Evolutionary conservation across 2,797 vertebrate species (phyloP).

Genomic region (Sus cebifrons): DNA sequence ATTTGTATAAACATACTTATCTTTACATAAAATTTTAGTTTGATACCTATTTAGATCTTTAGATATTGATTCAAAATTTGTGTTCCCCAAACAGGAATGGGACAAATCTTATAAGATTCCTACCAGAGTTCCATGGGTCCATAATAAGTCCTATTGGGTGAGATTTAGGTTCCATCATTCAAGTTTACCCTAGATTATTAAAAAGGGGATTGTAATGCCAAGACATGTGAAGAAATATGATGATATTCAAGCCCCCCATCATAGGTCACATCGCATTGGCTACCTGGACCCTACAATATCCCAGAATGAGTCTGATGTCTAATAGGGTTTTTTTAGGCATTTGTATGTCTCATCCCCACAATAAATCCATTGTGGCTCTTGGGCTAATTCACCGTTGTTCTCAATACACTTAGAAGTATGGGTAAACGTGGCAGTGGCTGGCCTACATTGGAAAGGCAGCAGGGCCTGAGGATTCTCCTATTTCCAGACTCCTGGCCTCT

Average conservation of each 20-base stretch:
- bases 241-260: background rate
- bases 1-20: background rate
- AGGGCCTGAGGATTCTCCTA: background rate
- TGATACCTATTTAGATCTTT: background rate
- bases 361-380: background rate
- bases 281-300: background rate
- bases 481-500: background rate
- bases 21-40: background rate
- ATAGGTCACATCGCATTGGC: background rate
- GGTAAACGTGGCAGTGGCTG: background rate
- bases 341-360: background rate
- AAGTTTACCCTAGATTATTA: background rate
- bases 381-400: background rate
- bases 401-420: background rate
- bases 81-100: background rate
- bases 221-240: background rate
- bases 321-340: background rate
- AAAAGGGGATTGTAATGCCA: background rate
- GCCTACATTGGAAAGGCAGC: background rate
- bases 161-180: background rate
- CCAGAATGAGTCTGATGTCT: background rate
- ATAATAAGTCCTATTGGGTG: background rate
- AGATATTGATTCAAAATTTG: background rate
- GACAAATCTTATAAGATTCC: background rate
- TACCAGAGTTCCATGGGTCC: background rate